Conservation (phyloP, 1,140 invertebrate genomes). For the Neodiprion pinetum region DNA sequence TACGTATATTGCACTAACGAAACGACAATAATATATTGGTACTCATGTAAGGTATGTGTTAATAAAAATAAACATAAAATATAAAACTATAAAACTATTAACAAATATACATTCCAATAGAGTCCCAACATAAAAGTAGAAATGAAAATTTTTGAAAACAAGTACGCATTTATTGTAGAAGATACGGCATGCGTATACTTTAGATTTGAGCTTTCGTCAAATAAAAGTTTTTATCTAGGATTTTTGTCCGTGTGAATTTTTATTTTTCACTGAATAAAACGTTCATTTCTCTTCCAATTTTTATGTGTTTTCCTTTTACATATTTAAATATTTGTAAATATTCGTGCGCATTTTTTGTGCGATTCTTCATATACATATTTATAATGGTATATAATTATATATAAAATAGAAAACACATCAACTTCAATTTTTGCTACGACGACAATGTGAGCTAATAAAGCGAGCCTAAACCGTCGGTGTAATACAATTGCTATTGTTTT, state of each 20-base stretch:
- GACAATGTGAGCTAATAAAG: too few relatives aligned
- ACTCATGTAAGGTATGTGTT: not conserved
- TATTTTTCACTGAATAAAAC: not conserved
- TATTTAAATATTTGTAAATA: not conserved
- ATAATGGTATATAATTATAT: too few relatives aligned
- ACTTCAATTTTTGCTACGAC: too few relatives aligned
- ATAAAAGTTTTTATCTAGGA: not conserved
- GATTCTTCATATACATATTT: not conserved
- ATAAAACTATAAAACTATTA: slow-evolving; percentile 57
- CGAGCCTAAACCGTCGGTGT: too few relatives aligned
- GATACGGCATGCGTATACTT: not conserved
- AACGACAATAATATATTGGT: not conserved
- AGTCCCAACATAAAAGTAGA: slow-evolving; percentile 19
- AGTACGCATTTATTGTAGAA: not conserved
- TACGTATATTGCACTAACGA: not conserved
- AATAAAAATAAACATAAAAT: slow-evolving; percentile 35
- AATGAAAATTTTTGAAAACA: not conserved
- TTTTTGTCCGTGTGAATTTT: not conserved
- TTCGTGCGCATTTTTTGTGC: not conserved
- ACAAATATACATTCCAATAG: slow-evolving; percentile 54
- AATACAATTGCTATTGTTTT: not conserved
- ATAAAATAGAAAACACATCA: too few relatives aligned
- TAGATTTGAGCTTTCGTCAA: not conserved
- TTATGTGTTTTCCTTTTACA: not conserved
- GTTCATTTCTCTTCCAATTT: not conserved